Evolutionary conservation across 2,113 vertebrate species (phyloP).

Genomic region (Phodopus roborovskii): DNA sequence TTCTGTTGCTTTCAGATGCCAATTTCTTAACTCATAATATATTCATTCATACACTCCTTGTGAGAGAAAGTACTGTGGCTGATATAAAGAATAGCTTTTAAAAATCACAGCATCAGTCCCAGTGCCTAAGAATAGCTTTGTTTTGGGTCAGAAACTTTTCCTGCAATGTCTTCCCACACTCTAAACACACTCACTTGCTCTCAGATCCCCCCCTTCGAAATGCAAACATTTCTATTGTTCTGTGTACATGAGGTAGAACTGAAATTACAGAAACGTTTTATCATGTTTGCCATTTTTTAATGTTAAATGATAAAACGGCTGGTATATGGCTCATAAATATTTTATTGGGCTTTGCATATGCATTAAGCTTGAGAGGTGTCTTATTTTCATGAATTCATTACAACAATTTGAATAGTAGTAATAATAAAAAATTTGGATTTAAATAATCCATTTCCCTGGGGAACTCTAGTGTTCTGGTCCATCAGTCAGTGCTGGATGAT

Average conservation of each 20-base stretch:
- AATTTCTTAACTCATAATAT: conserved; percentile 58
- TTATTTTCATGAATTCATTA: conserved; percentile 80
- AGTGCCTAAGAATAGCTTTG: not conserved
- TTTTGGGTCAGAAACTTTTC: conserved; percentile 3
- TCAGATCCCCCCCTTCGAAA: not conserved
- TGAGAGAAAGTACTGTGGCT: not conserved
- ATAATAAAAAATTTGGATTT: conserved; percentile 79
- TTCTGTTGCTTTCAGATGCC: conserved; percentile 17
- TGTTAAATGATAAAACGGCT: conserved; percentile 57
- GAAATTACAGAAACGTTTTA: conserved; percentile 45
- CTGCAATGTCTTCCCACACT: not conserved
- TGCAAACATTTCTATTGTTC: not conserved
- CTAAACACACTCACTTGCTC: not conserved
- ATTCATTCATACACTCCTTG: conserved; percentile 44
- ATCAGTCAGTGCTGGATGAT: conserved; percentile 51
- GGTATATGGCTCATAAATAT: conserved; percentile 68
- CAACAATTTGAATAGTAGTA: conserved; percentile 70
- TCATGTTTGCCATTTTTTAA: conserved; percentile 56
- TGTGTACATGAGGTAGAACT: not conserved
- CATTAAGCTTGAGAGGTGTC: conserved; percentile 59
- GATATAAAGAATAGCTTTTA: not conserved
- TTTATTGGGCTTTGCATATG: conserved; percentile 68
- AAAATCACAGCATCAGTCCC: not conserved
- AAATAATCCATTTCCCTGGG: conserved; percentile 75
- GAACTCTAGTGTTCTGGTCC: conserved; percentile 56